A percentile compares a stretch with the other conserved stretches of the same genome.
Evolutionary conservation across 1,140 invertebrate species (phyloP).

Genomic region (Aethina tumida): DNA sequence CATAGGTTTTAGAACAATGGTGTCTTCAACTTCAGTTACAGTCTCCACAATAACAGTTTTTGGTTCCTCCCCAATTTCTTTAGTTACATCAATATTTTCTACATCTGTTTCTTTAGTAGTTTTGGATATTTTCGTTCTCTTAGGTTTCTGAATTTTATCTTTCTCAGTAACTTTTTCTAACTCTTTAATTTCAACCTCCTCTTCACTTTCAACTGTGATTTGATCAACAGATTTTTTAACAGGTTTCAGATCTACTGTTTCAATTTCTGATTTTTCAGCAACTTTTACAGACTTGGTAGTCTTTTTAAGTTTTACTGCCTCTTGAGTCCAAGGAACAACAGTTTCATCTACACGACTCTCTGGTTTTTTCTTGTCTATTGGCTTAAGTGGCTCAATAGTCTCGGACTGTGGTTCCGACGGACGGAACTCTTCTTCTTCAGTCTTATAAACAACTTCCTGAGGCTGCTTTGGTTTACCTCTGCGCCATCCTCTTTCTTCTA

Average conservation of each 20-base stretch:
- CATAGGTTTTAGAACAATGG: constrained; percentile 30
- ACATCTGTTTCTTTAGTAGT: constrained; percentile 24
- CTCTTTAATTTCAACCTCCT: constrained; percentile 7
- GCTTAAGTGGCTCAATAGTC: too few relatives aligned
- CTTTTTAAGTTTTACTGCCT: constrained; percentile 39
- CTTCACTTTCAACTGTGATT: constrained; percentile 6
- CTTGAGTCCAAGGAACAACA: constrained; percentile 38
- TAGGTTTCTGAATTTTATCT: constrained; percentile 14
- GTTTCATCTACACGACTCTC: background rate
- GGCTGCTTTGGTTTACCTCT: too few relatives aligned
- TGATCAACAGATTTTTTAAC: constrained; percentile 22
- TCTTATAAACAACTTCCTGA: too few relatives aligned
- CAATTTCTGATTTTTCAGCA: constrained; percentile 34
- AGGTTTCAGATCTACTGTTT: constrained; percentile 38
- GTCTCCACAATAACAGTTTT: constrained; percentile 30
- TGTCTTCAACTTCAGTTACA: constrained; percentile 33
- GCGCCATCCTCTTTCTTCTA: too few relatives aligned
- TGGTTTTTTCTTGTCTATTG: constrained; percentile 1
- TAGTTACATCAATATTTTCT: constrained; percentile 24
- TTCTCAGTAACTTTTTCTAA: constrained; percentile 14
- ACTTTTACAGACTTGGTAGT: constrained; percentile 31
- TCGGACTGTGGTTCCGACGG: too few relatives aligned
- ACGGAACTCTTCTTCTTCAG: too few relatives aligned
- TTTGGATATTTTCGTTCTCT: constrained; percentile 14
- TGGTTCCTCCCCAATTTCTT: constrained; percentile 18